Evolutionary conservation across 2,888 invertebrate genomes (phyloP).

Genomic region (Luperina testacea): DNA sequence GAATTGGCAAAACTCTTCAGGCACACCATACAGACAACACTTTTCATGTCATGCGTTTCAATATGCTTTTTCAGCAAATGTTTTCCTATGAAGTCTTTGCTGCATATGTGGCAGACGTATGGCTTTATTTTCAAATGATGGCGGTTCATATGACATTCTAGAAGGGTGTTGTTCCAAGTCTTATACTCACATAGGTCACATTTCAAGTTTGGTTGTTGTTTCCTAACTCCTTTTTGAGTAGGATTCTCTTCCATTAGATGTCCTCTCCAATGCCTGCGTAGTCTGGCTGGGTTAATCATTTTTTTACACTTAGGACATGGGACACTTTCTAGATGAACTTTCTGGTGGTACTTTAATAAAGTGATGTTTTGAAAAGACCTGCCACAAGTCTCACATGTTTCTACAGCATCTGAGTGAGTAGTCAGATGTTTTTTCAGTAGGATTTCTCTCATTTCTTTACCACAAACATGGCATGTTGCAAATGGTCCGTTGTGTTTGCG

Average conservation of each 20-base stretch:
- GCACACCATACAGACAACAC: constrained; percentile 67
- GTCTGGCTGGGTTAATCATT: constrained; percentile 61
- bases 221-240: constrained; percentile 5
- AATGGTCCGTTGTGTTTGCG: constrained; percentile 55
- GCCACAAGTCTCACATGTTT: constrained; percentile 70
- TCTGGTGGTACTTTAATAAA: constrained; percentile 67
- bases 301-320: constrained; percentile 70
- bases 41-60: constrained; percentile 66
- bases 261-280: constrained; percentile 70
- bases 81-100: constrained; percentile 71
- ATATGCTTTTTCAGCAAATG: constrained; percentile 70
- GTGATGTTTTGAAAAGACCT: constrained; percentile 65
- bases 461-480: constrained; percentile 58
- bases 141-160: constrained; percentile 73
- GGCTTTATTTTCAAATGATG: constrained; percentile 72
- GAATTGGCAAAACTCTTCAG: constrained; percentile 73
- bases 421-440: constrained; percentile 58
- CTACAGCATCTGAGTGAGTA: constrained; percentile 61
- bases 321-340: constrained; percentile 66
- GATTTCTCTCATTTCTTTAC: constrained; percentile 64
- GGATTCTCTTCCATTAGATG: constrained; percentile 54
- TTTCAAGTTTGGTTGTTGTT: constrained; percentile 40
- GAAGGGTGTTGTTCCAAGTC: constrained; percentile 60
- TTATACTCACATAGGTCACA: constrained; percentile 65
- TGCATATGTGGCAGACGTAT: constrained; percentile 70